phyloP scores from a whole-genome alignment of 2,888 invertebrate genomes.

The Drosophila lutescens region DNA sequence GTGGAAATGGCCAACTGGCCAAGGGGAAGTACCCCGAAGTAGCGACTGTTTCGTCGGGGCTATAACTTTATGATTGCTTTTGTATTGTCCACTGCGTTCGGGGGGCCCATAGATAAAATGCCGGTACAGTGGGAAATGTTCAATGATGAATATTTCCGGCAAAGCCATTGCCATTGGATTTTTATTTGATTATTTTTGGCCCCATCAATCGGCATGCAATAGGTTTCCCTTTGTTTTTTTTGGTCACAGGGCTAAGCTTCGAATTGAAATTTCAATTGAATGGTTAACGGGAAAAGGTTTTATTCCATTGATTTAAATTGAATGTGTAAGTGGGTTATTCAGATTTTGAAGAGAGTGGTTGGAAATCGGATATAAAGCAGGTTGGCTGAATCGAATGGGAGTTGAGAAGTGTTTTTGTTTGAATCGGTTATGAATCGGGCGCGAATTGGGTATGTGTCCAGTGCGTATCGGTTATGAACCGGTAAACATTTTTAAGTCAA shows the following conservation, averaged over 20 bases:
- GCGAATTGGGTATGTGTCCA: no score
- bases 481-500: not conserved
- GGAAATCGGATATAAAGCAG: not conserved
- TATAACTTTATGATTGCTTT: slow-evolving; percentile 51
- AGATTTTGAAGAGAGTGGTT: no score
- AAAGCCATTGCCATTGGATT: slow-evolving; percentile 1
- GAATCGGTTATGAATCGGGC: slow-evolving; percentile 1
- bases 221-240: slow-evolving; percentile 1
- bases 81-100: slow-evolving; percentile 44
- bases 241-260: not conserved
- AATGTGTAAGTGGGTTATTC: no score
- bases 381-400: not conserved
- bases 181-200: not conserved
- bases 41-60: slow-evolving; percentile 31
- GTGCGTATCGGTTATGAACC: not conserved
- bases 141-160: slow-evolving; percentile 37
- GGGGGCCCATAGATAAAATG: slow-evolving; percentile 39
- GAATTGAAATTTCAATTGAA: not conserved
- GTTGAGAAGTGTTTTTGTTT: no score
- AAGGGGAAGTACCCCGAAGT: slow-evolving; percentile 14
- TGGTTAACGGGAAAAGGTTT: not conserved
- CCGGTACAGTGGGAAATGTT: slow-evolving; percentile 38
- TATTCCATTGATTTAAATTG: not conserved
- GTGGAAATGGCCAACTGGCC: slow-evolving; percentile 2
- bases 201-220: not conserved